Evolutionary conservation across 2,888 invertebrate genomes (phyloP), one percentile per base, ranked within the genome.

Genomic region (Cryptocephalus moraei): DNA sequence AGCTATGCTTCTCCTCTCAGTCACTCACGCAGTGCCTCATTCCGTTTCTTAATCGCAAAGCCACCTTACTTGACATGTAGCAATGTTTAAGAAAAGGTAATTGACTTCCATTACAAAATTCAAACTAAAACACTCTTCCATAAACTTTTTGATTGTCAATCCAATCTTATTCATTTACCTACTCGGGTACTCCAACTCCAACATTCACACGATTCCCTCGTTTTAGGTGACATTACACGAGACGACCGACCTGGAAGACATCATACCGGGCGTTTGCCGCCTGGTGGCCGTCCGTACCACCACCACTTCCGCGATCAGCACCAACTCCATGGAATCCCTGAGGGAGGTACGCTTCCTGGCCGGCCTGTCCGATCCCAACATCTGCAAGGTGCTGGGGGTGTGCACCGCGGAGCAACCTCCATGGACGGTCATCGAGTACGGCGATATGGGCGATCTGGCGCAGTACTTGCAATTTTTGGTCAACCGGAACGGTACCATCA

Each of bases 401-500:
- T 71, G 70, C 50, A 75, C 78, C 8, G 68, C 70, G 22, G 77
- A 78, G 56, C 77, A 78, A 54, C 80, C 82, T 1, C 77, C 81
- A 45, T 81, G 82, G 75, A 80, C 82, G 60, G 76, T 86, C 45
- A 77, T 83, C 56, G 86, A 86, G 68, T 84, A 84, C 69, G 81
- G 83, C 65, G 82, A 83, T 60, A 79, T 82, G 63, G 86, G 86
- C 9, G 86, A 86, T 69, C 75, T 86, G 50, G 79, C 81, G 58
- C 82, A 84, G 66, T 83, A 83, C 69, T 68, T 79, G 49, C 76
- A 76, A 62, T 70, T 69, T 57, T 58, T 70, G 43, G 66, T 69
- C 33, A 69, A 66, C 54, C 65, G 67, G 54, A 69, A 68, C 51
- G 68, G 66, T 45, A 58, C 62, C n/a, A 62, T 62, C 6, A 57